These are phyloP conservation scores for Drosophila aldrichi DNA, from an alignment of 2,888 invertebrate genomes.

Conservation along the genomic window DNA sequence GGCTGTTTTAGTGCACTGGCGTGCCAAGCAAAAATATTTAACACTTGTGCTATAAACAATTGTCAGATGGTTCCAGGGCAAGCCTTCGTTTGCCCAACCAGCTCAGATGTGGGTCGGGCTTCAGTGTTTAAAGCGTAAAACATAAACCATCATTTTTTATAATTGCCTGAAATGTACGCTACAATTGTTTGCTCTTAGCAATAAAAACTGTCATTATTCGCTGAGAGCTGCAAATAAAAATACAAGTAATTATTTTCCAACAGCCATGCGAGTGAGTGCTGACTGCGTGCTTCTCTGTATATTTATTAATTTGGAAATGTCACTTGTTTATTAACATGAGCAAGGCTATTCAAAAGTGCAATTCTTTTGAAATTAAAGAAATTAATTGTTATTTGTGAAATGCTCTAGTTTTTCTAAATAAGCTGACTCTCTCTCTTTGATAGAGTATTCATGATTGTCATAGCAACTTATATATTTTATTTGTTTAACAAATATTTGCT, in stretches of 20 bases:
- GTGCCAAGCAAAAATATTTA: conserved; percentile 79
- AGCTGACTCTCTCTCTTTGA: too few relatives aligned
- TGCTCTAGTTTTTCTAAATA: neutral
- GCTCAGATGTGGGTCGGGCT: conserved; percentile 67
- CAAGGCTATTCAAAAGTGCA: conserved; percentile 9
- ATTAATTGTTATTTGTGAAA: neutral
- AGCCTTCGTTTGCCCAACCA: conserved; percentile 6
- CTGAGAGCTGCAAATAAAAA: neutral
- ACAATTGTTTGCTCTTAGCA: conserved; percentile 28
- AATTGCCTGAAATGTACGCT: conserved; percentile 30
- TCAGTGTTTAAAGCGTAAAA: conserved; percentile 10
- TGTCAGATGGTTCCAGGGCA: conserved; percentile 57
- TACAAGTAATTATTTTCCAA: neutral
- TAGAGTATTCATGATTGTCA: too few relatives aligned
- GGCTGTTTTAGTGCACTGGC: conserved; percentile 56
- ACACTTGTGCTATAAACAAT: conserved; percentile 78
- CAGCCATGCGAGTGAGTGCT: neutral
- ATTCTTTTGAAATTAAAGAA: neutral
- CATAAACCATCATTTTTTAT: conserved; percentile 45
- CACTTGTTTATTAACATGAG: conserved; percentile 10
- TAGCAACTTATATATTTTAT: too few relatives aligned
- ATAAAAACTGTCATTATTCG: conserved; percentile 34
- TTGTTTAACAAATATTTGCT: too few relatives aligned
- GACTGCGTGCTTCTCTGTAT: conserved; percentile 12
- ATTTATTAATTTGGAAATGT: conserved; percentile 58